A percentile compares a stretch with the other conserved stretches of the same genome.
Conservation (phyloP, 2,888 invertebrate species). For the Trissoscelio sp. region DNA sequence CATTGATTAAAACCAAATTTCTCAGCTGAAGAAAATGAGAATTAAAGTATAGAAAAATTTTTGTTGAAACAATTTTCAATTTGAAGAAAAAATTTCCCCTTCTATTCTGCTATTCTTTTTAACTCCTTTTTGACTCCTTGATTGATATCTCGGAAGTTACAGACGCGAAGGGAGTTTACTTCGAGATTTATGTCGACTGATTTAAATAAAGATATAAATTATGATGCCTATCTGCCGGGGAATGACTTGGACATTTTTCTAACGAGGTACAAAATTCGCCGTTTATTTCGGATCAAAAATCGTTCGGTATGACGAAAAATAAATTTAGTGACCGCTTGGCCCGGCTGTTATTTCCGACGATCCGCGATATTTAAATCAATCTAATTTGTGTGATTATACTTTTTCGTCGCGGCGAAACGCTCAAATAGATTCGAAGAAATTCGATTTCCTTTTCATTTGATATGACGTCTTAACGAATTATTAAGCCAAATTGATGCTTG, state of each 20-base stretch:
- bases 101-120: constrained; percentile 30
- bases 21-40: too few species aligned
- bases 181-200: constrained; percentile 45
- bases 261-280: background rate
- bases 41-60: too few species aligned
- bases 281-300: background rate
- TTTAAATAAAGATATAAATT: constrained; percentile 61
- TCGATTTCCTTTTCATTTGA: constrained; percentile 51
- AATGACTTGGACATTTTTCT: constrained; percentile 29
- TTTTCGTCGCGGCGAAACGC: constrained; percentile 12
- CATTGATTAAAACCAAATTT: too few species aligned
- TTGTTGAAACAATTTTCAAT: too few species aligned
- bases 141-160: constrained; percentile 57
- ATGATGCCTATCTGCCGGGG: constrained; percentile 33
- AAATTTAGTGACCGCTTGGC: background rate
- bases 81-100: background rate
- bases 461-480: constrained; percentile 50
- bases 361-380: constrained; percentile 19
- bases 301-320: background rate
- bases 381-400: constrained; percentile 20
- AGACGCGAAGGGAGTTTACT: constrained; percentile 33
- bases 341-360: background rate
- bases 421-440: constrained; percentile 40
- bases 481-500: constrained; percentile 45
- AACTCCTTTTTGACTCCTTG: constrained; percentile 38